Evolutionary conservation across 1,140 invertebrate genomes (phyloP).

Genomic region (Drosophila simulans): DNA sequence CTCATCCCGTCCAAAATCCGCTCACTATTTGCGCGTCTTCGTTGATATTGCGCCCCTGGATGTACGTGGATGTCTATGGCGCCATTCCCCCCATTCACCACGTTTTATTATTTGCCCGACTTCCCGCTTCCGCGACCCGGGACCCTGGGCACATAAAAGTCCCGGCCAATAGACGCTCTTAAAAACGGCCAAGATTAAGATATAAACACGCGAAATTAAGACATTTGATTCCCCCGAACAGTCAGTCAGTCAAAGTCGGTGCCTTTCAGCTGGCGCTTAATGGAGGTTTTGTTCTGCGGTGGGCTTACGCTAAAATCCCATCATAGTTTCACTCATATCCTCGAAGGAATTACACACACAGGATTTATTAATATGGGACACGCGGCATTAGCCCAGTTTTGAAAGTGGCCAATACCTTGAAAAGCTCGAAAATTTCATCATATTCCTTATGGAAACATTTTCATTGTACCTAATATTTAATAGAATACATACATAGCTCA

Average conservation of each 20-base stretch:
- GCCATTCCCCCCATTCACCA: constrained; percentile 32
- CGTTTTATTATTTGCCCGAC: constrained; percentile 45
- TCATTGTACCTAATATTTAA: not conserved
- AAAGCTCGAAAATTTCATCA: not conserved
- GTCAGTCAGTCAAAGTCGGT: constrained; percentile 25
- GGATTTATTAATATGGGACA: constrained; percentile 32
- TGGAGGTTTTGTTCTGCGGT: constrained; percentile 1
- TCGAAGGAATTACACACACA: constrained; percentile 8
- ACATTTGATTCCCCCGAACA: constrained; percentile 39
- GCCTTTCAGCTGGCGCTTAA: constrained; percentile 16
- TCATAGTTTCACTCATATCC: constrained; percentile 7
- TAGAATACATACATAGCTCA: not conserved
- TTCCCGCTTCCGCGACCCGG: constrained; percentile 25
- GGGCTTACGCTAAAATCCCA: not conserved
- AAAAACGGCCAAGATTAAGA: constrained; percentile 58
- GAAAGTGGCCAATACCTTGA: not conserved
- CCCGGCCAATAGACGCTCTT: constrained; percentile 44
- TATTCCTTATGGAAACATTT: too few species aligned
- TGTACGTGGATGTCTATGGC: constrained; percentile 39
- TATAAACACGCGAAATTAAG: constrained; percentile 60
- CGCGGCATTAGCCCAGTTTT: constrained; percentile 34
- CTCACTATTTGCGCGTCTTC: constrained; percentile 37
- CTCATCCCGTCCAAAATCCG: constrained; percentile 5
- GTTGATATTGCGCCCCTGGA: constrained; percentile 17
- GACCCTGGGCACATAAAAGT: constrained; percentile 31